Evolutionary conservation across 2,797 vertebrate species (phyloP).

Genomic region (Enteromius unitaeniatus): DNA sequence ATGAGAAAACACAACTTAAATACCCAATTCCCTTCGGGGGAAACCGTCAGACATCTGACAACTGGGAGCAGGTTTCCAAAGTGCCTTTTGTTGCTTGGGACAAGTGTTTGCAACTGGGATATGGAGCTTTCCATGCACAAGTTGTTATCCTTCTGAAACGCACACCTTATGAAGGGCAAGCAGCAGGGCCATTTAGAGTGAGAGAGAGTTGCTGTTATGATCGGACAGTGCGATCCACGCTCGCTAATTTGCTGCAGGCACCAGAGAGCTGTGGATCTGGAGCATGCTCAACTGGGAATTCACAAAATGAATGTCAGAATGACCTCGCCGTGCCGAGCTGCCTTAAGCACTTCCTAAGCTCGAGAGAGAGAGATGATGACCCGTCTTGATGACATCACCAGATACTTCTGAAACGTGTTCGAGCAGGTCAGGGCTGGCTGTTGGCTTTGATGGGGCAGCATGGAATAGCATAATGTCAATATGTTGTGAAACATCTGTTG

Average conservation of each 20-base stretch:
- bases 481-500: slow-evolving; percentile 48
- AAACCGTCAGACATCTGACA: slow-evolving; percentile 61
- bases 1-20: slow-evolving; percentile 39
- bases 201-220: slow-evolving; percentile 60
- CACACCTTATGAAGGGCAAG: slow-evolving; percentile 51
- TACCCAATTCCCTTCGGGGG: slow-evolving; percentile 32
- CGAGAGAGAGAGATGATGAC: slow-evolving; percentile 41
- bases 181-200: slow-evolving; percentile 36
- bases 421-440: slow-evolving; percentile 41
- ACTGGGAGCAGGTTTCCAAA: slow-evolving; percentile 69
- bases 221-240: slow-evolving; percentile 60
- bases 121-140: neutral
- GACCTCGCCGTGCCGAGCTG: slow-evolving; percentile 66
- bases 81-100: slow-evolving; percentile 66
- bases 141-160: slow-evolving; percentile 60
- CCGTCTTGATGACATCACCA: slow-evolving; percentile 54
- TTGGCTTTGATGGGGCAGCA: slow-evolving; percentile 40
- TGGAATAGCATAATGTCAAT: slow-evolving; percentile 39
- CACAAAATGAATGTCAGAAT: slow-evolving; percentile 72
- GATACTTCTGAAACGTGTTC: slow-evolving; percentile 41
- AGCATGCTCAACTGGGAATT: slow-evolving; percentile 68
- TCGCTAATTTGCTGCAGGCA: slow-evolving; percentile 69
- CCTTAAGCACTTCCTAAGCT: slow-evolving; percentile 62
- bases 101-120: neutral
- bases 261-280: slow-evolving; percentile 71